A percentile compares a stretch with the other conserved stretches of the same genome.
These are phyloP conservation scores for Macrocentrus cingulum DNA, from an alignment of 1,140 invertebrate genomes.

Conservation along the genomic window DNA sequence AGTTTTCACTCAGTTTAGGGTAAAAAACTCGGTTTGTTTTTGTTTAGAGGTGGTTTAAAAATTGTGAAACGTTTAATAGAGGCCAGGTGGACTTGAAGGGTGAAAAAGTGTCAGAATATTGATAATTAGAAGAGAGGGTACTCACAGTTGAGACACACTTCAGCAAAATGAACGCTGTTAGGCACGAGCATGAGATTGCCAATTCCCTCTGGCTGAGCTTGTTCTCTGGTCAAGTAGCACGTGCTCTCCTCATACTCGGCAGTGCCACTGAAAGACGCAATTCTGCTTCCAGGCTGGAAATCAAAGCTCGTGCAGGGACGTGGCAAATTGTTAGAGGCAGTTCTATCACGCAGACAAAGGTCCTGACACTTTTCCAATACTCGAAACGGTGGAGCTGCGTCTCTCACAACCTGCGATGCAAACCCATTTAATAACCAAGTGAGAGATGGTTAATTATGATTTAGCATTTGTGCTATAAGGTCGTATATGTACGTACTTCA, in stretches of 20 bases:
- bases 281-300: slow-evolving; percentile 83
- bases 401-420: slow-evolving; percentile 58
- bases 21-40: too few relatives aligned
- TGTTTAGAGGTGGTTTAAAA: too few relatives aligned
- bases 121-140: too few relatives aligned
- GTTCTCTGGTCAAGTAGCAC: slow-evolving; percentile 84
- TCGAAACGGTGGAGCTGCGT: slow-evolving; percentile 78
- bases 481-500: too few relatives aligned
- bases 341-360: slow-evolving; percentile 79
- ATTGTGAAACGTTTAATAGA: too few relatives aligned
- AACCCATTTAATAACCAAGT: not conserved
- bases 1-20: too few relatives aligned
- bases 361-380: slow-evolving; percentile 86
- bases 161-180: slow-evolving; percentile 84
- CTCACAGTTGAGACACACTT: slow-evolving; percentile 87
- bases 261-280: slow-evolving; percentile 76
- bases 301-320: slow-evolving; percentile 84
- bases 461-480: too few relatives aligned
- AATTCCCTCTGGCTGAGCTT: slow-evolving; percentile 81
- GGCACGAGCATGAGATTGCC: slow-evolving; percentile 82
- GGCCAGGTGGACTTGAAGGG: too few relatives aligned
- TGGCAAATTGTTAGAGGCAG: slow-evolving; percentile 76
- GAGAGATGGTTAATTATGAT: too few relatives aligned
- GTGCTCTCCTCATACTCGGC: slow-evolving; percentile 87
- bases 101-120: too few relatives aligned